Base-by-base conservation (phyloP, 2,113 vertebrate genomes). In the Cinclus mexicanus region DNA sequence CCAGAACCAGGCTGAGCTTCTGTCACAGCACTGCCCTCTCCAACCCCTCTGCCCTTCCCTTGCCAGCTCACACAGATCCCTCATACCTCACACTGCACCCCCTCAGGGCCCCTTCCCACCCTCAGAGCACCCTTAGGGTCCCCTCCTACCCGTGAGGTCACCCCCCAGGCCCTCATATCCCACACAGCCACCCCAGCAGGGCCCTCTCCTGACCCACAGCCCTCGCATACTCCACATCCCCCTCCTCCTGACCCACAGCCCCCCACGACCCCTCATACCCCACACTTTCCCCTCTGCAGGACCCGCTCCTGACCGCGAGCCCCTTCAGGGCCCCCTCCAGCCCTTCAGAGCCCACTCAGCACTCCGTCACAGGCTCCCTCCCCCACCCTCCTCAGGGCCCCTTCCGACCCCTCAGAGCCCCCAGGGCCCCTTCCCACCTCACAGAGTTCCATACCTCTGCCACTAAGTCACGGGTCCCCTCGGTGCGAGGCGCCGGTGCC, bases 391-490 rank as follows among this genome's bases (percentile, higher is more conserved):
- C 41, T 19, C 49, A 46, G 33, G 31, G 46, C 18, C 18, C 19
- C n/a, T 14, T 75, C 37, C 22, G 10, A 6, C 28, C 16, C 44
- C 39, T 52, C 39, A 56, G 25, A 44, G 21, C 28, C 13, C 46
- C 13, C 29, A 33, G 25, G 22, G 26, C 25, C 9, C 24, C 23
- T 31, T 39, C 18, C 10, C 13, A 4, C 10, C 28, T 18, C 22
- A 12, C 21, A 37, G 42, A 31, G 12, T 31, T 39, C 29, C 33
- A 26, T 42, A 20, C 44, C 22, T 17, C 33, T 37, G 47, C 47
- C 68, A 8, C 10, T 3, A 12, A 33, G 5, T 10, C 10, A 13
- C 47, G 25, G n/a, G 15, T 3, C 10, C 26, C 2, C 4, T 23
- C 39, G 10, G 55, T 60, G 25, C 46, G 46, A 12, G 25, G 31